A percentile compares a stretch with the other conserved stretches of the same genome.
Evolutionary conservation across 92 coral and sea anemone genomes (phyloP).

Genomic region (Actinernus sp.): DNA sequence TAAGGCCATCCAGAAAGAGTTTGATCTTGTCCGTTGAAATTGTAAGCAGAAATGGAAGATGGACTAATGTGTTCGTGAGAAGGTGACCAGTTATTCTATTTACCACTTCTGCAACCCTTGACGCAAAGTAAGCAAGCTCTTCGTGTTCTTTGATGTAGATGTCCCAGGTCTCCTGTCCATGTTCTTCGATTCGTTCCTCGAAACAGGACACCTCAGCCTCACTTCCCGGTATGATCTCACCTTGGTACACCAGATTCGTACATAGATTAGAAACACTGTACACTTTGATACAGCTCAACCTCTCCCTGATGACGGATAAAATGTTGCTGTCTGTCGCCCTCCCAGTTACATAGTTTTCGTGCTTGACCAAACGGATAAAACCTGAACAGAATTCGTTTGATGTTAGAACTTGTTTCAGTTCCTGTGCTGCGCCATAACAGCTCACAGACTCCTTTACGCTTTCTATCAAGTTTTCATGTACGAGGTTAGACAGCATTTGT

Average conservation of each 20-base stretch:
- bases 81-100: slow-evolving; percentile 17
- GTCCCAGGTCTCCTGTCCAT: slow-evolving; percentile 34
- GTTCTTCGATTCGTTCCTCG: slow-evolving; percentile 32
- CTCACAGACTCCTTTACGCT: too few species aligned
- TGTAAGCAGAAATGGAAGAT: slow-evolving; percentile 37
- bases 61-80: slow-evolving; percentile 11
- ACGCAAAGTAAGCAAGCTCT: neutral
- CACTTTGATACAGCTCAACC: slow-evolving; percentile 18
- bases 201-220: slow-evolving; percentile 34
- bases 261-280: slow-evolving; percentile 14
- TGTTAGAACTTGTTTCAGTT: slow-evolving; percentile 17
- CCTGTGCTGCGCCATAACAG: slow-evolving; percentile 1
- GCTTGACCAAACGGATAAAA: slow-evolving; percentile 34
- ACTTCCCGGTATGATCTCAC: slow-evolving; percentile 27
- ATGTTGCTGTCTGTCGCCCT: neutral
- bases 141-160: slow-evolving; percentile 36
- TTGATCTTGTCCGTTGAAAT: slow-evolving; percentile 14
- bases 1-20: slow-evolving; percentile 19
- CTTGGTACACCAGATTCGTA: slow-evolving; percentile 27
- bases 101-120: slow-evolving; percentile 50
- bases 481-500: slow-evolving; percentile 32
- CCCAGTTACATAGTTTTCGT: slow-evolving; percentile 1
- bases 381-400: slow-evolving; percentile 40
- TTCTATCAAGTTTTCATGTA: slow-evolving; percentile 30
- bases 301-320: slow-evolving; percentile 6